These are phyloP conservation scores for Sialia sialis DNA, from an alignment of 2,113 vertebrate species.

Conservation along the genomic window DNA sequence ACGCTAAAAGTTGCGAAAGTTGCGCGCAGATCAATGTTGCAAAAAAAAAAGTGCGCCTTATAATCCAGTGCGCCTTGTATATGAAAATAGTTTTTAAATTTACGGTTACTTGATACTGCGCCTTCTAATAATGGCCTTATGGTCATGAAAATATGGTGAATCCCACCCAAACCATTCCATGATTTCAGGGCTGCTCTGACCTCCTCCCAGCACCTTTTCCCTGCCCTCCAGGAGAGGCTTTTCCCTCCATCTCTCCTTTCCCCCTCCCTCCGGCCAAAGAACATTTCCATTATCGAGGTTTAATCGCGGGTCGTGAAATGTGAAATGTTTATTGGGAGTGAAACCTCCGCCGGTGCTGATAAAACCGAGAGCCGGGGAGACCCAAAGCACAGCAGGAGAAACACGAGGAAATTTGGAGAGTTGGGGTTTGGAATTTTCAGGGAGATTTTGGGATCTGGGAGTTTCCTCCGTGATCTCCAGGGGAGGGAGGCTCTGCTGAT, in stretches of 20 bases:
- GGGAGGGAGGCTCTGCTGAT: neutral
- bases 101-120: no score
- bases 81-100: no score
- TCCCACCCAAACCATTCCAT: neutral
- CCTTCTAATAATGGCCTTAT: no score
- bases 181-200: neutral
- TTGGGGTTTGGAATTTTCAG: neutral
- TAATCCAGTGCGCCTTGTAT: no score
- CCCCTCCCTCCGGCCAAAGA: neutral
- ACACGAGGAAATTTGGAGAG: neutral
- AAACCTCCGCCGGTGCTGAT: neutral
- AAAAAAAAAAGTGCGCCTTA: no score
- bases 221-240: neutral
- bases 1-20: no score
- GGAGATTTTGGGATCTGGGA: neutral
- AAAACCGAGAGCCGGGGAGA: no score
- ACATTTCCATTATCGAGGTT: neutral
- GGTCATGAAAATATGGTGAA: no score
- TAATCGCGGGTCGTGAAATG: neutral
- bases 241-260: neutral
- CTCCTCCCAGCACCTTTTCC: neutral
- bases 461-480: neutral
- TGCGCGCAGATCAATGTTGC: no score
- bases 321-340: neutral
- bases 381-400: no score